Base-by-base conservation (phyloP, 2,797 vertebrate genomes). In the Helicolenus hilgendorfi region DNA sequence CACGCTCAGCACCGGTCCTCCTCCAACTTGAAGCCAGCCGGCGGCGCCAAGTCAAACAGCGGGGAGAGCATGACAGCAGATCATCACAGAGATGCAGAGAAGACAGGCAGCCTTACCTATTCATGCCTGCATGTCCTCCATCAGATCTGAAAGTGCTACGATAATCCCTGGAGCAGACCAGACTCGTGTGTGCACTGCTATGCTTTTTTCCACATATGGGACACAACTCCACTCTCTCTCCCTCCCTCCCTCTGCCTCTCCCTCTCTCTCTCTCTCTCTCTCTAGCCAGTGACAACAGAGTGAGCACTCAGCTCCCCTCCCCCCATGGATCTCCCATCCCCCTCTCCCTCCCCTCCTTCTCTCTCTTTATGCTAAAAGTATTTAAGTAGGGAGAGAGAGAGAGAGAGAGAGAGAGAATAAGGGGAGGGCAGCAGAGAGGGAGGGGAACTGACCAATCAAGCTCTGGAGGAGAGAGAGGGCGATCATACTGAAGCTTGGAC, bases 341-440 rank as follows among this genome's bases (percentile, higher is more conserved):
- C 95, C 95, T 91, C 85, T 86, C 88, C 84, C 95, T 92, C 94
- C 90, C 89, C 90, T 86, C 81, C 81, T 85, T 88, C 90, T 92
- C 91, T 93, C 94, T 93, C 92, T 96, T 97, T 97, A 97, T 97
- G 96, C 94, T 96, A 96, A 96, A 97, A 97, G 95, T 97, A 97
- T 97, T 97, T 97, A 97, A 96, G 96, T 94, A 95, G 89, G 85
- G 85, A 92, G 91, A 92, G 58, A 84, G 85, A 85, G 86, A 92
- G 85, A 92, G 91, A 92, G 58, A 84, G 85, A 85, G 86, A 92
- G 91, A 80, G 78, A 85, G 69, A 91, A 90, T 67, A 75, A 94
- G 89, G 80, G 89, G 87, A 93, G 92, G 91, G 88, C 73, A 91
- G 70, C 59, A 85, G 79, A 85, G 90, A 87, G 92, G 84, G 87